Conservation (phyloP, 2,797 vertebrate genomes). For the Margarornis squamiger region DNA sequence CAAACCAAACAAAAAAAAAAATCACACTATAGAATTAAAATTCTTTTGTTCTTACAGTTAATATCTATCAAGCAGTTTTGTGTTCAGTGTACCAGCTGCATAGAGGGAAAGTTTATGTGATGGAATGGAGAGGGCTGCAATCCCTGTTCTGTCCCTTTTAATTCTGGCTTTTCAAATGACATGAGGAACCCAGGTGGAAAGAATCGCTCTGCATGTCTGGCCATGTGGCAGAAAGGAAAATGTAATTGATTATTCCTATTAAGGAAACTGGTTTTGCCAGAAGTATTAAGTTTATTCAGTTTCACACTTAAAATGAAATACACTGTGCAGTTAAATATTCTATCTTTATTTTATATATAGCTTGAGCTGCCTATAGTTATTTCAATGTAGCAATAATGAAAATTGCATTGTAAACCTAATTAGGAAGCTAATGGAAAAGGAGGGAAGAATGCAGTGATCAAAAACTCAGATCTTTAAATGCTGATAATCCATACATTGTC, state of each 20-base stretch:
- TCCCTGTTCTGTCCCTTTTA: constrained; percentile 57
- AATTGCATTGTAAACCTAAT: constrained; percentile 67
- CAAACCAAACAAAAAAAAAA: background rate
- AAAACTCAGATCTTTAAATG: constrained; percentile 69
- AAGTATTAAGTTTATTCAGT: constrained; percentile 24
- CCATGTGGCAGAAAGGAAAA: constrained; percentile 20
- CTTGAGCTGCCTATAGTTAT: background rate
- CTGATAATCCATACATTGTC: constrained; percentile 52
- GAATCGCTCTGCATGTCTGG: background rate
- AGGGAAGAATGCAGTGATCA: constrained; percentile 62
- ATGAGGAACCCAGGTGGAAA: constrained; percentile 63
- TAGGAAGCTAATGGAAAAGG: constrained; percentile 62
- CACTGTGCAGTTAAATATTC: background rate
- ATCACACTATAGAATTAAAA: background rate
- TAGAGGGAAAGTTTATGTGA: background rate
- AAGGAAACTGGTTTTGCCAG: constrained; percentile 39
- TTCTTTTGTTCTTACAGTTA: background rate
- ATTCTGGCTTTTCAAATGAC: constrained; percentile 55
- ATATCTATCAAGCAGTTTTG: background rate
- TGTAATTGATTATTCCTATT: constrained; percentile 67
- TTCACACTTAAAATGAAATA: constrained; percentile 37
- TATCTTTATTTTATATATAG: background rate
- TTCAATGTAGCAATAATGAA: constrained; percentile 58
- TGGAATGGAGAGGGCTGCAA: constrained; percentile 38
- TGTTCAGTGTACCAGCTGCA: constrained; percentile 19